Base-by-base conservation (phyloP, 2,888 invertebrate species). In the Belgica antarctica region DNA sequence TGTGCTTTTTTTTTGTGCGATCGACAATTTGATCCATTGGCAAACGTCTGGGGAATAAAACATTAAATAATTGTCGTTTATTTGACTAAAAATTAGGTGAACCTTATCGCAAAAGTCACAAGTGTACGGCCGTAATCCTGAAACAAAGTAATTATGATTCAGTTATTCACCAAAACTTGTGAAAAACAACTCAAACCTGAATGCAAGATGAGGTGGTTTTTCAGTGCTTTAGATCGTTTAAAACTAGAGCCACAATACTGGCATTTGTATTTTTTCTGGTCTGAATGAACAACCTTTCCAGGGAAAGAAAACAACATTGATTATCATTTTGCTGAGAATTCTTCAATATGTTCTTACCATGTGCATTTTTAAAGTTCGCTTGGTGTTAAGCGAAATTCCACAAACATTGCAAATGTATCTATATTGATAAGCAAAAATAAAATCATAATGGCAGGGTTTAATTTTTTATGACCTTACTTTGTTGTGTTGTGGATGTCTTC, bases 291-390 rank as follows among this genome's bases (percentile, higher is more conserved):
- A 17, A 70, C 52, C 52, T 52, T 52, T 52, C 12, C 34, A 31
- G 12, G 34, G 12, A 17, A 47, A 47, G n/a, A 47, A 47, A 47
- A 47, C 5, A 47, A 15, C 17, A 12, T 15, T 7, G 17, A 47
- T 47, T 12, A 47, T 22, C 4, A 52, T 3, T 52, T 22, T 46
- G 15, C 8, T 7, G 12, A 19, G 52, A 52, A 52, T 52, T 19
- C 5, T 52, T 22, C 8, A 41, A 52, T 31, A 31, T 31, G 12
- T 8, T 31, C 52, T 52, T 12, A 22, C 72, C 71, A 81, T 77
- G 72, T 82, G 82, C 78, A 80, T 81, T 61, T 79, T 76, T 1
- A 82, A 76, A 0, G 82, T 82, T n/a, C 82, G 76, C 2, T 80
- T 76, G 1, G 82, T 82, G 62, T 81, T 81, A 1, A 82, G 74